Conservation (phyloP, 2,797 vertebrate species). For the Petrocephalus sullivani region DNA sequence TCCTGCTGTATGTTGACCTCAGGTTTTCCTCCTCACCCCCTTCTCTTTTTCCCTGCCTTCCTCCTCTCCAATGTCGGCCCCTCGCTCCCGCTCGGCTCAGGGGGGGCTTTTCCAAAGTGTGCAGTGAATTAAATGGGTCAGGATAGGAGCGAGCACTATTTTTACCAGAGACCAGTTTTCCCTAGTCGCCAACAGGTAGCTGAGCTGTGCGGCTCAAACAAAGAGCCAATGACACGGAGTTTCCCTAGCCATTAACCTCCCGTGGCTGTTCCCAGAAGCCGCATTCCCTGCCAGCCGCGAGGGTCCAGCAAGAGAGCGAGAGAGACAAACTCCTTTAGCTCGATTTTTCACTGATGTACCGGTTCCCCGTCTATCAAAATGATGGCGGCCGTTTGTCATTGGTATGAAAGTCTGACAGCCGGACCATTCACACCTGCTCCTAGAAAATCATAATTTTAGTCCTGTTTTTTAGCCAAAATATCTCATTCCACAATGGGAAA, state of each 20-base stretch:
- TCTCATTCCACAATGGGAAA: not conserved
- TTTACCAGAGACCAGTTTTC: constrained; percentile 67
- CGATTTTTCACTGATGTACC: not conserved
- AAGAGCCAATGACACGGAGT: constrained; percentile 54
- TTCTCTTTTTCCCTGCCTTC: not conserved
- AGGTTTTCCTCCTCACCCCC: constrained; percentile 13
- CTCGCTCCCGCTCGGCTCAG: constrained; percentile 41
- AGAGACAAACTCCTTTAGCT: constrained; percentile 11
- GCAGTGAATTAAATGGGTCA: constrained; percentile 69
- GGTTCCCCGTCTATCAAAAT: constrained; percentile 3
- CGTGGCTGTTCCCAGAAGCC: constrained; percentile 30
- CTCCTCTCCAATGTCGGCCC: not conserved
- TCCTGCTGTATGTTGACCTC: not conserved
- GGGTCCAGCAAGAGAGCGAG: constrained; percentile 22
- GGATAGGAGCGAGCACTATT: constrained; percentile 60
- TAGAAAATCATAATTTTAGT: not conserved
- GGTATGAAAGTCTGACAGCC: constrained; percentile 28
- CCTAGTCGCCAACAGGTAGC: constrained; percentile 60
- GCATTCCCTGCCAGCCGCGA: not conserved
- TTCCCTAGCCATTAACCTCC: constrained; percentile 50
- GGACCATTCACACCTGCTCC: constrained; percentile 30
- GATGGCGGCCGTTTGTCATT: constrained; percentile 41
- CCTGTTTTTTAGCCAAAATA: not conserved
- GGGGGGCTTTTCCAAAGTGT: constrained; percentile 57
- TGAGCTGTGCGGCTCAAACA: constrained; percentile 42